Evolutionary conservation across 2,888 invertebrate genomes (phyloP).

Genomic region (Ennomos fuscantarius): DNA sequence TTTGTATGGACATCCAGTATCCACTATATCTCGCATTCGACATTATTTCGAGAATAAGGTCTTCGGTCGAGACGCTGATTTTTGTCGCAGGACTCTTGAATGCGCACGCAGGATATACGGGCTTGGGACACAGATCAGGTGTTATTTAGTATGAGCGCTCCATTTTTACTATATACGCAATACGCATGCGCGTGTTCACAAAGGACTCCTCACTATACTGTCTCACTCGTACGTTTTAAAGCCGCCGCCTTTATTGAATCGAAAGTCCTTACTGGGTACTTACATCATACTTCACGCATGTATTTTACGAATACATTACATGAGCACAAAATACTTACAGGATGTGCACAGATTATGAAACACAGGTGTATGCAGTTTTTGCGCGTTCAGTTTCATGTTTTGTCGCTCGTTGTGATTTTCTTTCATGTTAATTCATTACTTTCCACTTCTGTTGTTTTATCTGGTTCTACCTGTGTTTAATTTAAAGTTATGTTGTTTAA

Average conservation of each 20-base stretch:
- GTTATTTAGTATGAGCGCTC: slow-evolving; percentile 14
- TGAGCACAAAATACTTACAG: neutral
- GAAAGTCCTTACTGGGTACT: neutral
- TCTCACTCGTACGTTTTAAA: slow-evolving; percentile 22
- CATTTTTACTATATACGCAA: slow-evolving; percentile 20
- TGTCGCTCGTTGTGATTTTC: neutral
- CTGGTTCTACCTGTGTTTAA: neutral
- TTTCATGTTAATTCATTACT: neutral
- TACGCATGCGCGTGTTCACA: slow-evolving; percentile 32
- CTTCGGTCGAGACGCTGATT: slow-evolving; percentile 46
- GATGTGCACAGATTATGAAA: no score
- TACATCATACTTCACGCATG: neutral
- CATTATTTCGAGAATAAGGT: no score
- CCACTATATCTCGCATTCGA: no score
- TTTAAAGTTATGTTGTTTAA: neutral
- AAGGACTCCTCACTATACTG: slow-evolving; percentile 22
- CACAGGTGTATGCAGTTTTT: neutral
- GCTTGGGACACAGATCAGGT: slow-evolving; percentile 13
- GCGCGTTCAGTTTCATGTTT: neutral
- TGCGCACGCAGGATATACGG: slow-evolving; percentile 74
- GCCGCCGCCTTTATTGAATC: slow-evolving; percentile 25
- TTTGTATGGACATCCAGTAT: no score
- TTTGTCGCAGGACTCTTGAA: slow-evolving; percentile 55
- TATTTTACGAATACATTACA: slow-evolving; percentile 1
- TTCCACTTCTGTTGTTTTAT: neutral